These are phyloP conservation scores for Todiramphus saurophagus DNA, from an alignment of 2,113 vertebrate species.

Conservation along the genomic window DNA sequence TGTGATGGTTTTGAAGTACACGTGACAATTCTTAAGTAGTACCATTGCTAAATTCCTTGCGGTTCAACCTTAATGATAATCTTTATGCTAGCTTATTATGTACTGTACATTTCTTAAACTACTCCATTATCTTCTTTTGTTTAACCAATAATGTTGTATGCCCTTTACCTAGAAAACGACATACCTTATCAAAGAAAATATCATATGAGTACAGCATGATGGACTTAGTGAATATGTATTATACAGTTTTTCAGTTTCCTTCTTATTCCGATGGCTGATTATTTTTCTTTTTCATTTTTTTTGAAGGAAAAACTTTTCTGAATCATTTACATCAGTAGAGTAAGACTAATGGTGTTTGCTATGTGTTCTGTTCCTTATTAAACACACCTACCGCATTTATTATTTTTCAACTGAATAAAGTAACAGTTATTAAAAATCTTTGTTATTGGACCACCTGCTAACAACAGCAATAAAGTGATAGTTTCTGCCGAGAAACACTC, in stretches of 20 bases:
- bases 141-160: not conserved
- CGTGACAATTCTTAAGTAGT: not conserved
- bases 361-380: not conserved
- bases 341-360: not conserved
- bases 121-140: not conserved
- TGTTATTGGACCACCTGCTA: not conserved
- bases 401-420: not conserved
- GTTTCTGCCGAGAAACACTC: not conserved
- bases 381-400: not conserved
- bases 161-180: not conserved
- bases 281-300: not conserved
- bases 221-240: not conserved
- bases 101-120: not conserved
- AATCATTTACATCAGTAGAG: not conserved
- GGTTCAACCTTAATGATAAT: not conserved
- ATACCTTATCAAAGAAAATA: not conserved
- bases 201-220: not conserved
- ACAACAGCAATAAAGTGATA: not conserved
- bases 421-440: not conserved
- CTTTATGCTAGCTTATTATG: not conserved
- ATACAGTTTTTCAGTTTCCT: not conserved
- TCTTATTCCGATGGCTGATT: not conserved
- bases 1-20: too few relatives aligned
- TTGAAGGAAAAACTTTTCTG: not conserved
- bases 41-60: not conserved